These are phyloP conservation scores for Borostomias antarcticus DNA, from an alignment of 2,797 vertebrate genomes.

Conservation along the genomic window DNA sequence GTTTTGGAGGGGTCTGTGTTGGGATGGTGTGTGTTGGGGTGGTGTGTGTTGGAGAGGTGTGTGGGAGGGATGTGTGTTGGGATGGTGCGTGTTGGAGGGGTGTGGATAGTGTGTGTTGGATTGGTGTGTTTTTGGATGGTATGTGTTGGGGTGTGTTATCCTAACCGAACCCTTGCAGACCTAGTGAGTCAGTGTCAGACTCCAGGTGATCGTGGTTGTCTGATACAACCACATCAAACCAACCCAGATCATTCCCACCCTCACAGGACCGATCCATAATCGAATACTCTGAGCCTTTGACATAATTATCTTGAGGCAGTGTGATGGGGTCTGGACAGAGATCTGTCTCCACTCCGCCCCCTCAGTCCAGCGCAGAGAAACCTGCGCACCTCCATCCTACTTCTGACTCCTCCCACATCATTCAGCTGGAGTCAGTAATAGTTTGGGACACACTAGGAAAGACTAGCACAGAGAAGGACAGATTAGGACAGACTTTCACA, in stretches of 20 bases:
- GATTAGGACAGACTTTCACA: too few relatives aligned
- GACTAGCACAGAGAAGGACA: too few relatives aligned
- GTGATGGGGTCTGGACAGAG: neutral
- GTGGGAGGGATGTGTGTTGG: conserved; percentile 4
- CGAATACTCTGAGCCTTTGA: conserved; percentile 22
- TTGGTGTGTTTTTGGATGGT: too few relatives aligned
- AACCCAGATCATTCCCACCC: conserved; percentile 9
- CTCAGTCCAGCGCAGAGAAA: neutral
- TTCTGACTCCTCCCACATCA: conserved; percentile 41
- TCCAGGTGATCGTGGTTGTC: conserved; percentile 31
- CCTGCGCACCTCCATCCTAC: conserved; percentile 36
- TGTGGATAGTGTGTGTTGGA: conserved; percentile 25
- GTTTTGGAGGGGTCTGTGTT: conserved; percentile 11
- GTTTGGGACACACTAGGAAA: too few relatives aligned
- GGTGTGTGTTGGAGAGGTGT: conserved; percentile 17
- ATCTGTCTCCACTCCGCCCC: conserved; percentile 11
- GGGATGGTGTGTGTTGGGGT: conserved; percentile 25
- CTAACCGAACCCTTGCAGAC: conserved; percentile 25
- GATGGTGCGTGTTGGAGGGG: conserved; percentile 5
- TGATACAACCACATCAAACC: conserved; percentile 48
- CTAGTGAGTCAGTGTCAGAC: conserved; percentile 34
- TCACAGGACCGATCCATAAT: conserved; percentile 42
- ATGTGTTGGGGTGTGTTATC: conserved; percentile 12
- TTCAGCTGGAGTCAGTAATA: conserved; percentile 59
- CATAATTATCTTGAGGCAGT: conserved; percentile 26